Conservation (phyloP, 2,888 invertebrate genomes). For the Spicauda simplicius region DNA sequence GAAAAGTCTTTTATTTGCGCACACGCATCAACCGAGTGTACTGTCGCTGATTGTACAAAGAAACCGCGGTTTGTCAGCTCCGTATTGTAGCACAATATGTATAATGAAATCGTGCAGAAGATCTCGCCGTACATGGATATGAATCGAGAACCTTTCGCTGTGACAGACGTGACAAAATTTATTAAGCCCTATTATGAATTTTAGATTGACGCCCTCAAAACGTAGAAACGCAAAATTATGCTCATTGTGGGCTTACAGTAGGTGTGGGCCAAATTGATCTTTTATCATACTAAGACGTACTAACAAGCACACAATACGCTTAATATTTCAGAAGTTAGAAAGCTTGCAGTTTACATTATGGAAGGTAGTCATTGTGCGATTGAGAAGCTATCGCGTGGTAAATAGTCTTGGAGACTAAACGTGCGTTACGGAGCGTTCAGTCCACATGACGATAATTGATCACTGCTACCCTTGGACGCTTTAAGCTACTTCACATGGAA, state of each 20-base stretch:
- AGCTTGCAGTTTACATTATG: too few relatives aligned
- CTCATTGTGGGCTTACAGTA: slow-evolving; percentile 5
- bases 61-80: slow-evolving; percentile 27
- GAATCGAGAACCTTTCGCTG: slow-evolving; percentile 22
- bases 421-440: too few relatives aligned
- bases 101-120: slow-evolving; percentile 35
- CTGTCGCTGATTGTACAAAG: slow-evolving; percentile 33
- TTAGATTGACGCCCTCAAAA: slow-evolving; percentile 20
- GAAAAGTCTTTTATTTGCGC: slow-evolving; percentile 14
- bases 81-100: slow-evolving; percentile 19
- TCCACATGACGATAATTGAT: too few relatives aligned
- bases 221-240: slow-evolving; percentile 17
- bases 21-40: background rate
- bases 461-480: too few relatives aligned
- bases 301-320: background rate
- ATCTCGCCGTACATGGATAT: slow-evolving; percentile 22
- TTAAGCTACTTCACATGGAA: too few relatives aligned
- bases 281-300: background rate
- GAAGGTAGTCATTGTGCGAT: too few relatives aligned
- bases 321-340: background rate
- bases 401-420: too few relatives aligned
- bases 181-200: slow-evolving; percentile 29
- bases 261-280: slow-evolving; percentile 1
- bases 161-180: slow-evolving; percentile 29
- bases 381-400: too few relatives aligned